Base-by-base conservation (phyloP, 1,140 invertebrate species). In the Drosophila hydei region DNA sequence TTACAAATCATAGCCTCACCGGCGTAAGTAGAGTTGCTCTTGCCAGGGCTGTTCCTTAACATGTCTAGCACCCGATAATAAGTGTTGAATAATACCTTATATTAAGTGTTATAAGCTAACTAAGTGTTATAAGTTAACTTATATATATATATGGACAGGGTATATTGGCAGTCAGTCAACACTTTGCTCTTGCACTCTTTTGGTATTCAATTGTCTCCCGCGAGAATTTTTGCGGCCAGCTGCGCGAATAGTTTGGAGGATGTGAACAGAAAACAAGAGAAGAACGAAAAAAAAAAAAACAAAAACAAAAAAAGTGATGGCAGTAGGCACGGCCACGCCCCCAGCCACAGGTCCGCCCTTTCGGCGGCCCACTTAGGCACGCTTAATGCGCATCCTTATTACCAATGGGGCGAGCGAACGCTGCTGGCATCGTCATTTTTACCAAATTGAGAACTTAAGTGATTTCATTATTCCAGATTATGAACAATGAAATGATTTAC, bases 391-490 rank as follows among this genome's bases (percentile, higher is more conserved):
- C 72, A 87, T 87, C 78, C 83, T 87, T 87, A 88, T 87, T 88
- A 78, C 83, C 83, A 83, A 45, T 60, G 81, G 77, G 83, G 72
- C 64, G 16, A 50, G 38, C 36, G 38, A 27, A 14, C 51, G 69
- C 75, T 79, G 85, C 85, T 80, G 72, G 67, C 64, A 78, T 64
- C 71, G 51, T 70, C 54, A 63, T 70, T 74, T 68, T 64, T 64
- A 43, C 69, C 79, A 84, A 88, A 89, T 88, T 89, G 84, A 72
- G 79, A 88, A 88, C 74, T 88, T 88, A 84, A 88, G 85, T 89
- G 84, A 89, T 88, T 89, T 88, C 84, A 89, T 88, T 88, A 88
- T 88, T 79, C 73, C 76, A 79, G 84, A 88, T 88, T 88, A 88
- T 89, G 79, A 75, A 84, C 79, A 84, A 88, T 88, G 83, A 77